Evolutionary conservation across 2,888 invertebrate genomes (phyloP).

Genomic region (Margaritifera margaritifera): DNA sequence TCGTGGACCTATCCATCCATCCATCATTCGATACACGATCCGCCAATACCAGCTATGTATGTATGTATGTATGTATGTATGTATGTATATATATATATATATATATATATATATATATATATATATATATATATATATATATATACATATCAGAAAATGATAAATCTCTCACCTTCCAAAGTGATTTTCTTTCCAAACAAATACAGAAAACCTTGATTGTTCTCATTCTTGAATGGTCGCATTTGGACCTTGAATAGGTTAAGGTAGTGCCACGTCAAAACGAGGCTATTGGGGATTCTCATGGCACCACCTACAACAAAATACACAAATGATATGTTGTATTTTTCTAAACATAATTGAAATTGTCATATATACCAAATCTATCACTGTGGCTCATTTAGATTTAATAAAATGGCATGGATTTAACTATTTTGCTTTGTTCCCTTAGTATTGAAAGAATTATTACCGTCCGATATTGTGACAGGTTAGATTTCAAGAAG

Average conservation of each 20-base stretch:
- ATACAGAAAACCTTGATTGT: slow-evolving; percentile 21
- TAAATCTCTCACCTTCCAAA: slow-evolving; percentile 19
- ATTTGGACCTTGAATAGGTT: slow-evolving; percentile 20
- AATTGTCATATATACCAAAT: too few relatives aligned
- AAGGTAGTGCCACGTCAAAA: slow-evolving; percentile 31
- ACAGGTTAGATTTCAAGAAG: too few relatives aligned
- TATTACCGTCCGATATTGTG: too few relatives aligned
- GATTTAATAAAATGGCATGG: neutral
- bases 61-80: neutral
- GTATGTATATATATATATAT: slow-evolving; percentile 6
- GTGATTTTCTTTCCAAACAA: slow-evolving; percentile 27
- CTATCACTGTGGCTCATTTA: too few relatives aligned
- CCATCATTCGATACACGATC: too few relatives aligned
- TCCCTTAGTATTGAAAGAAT: too few relatives aligned
- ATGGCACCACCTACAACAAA: slow-evolving; percentile 30
- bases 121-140: slow-evolving; percentile 6
- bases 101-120: slow-evolving; percentile 8
- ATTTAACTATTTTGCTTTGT: too few relatives aligned
- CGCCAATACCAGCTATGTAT: too few relatives aligned
- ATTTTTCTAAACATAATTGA: neutral
- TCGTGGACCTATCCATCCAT: too few relatives aligned
- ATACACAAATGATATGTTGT: too few relatives aligned
- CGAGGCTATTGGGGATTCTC: slow-evolving; percentile 30
- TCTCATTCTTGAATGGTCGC: slow-evolving; percentile 27
- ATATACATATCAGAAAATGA: neutral